These are phyloP conservation scores for Aleiodes leptofemur DNA, from an alignment of 2,888 invertebrate species.

Conservation along the genomic window DNA sequence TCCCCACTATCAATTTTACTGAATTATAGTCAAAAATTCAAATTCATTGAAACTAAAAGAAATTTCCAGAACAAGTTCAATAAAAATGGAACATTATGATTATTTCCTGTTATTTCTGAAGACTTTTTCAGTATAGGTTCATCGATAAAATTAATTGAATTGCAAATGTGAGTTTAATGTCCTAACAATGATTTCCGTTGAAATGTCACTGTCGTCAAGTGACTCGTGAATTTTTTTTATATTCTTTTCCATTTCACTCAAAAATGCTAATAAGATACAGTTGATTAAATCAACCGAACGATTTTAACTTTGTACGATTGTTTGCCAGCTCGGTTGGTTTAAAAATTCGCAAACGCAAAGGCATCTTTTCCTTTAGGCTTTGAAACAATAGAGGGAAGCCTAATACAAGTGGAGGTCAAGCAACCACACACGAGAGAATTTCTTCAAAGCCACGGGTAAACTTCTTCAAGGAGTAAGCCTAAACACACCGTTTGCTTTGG, in stretches of 20 bases:
- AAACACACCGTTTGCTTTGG: constrained; percentile 52
- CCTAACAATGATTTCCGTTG: constrained; percentile 33
- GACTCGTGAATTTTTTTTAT: constrained; percentile 9
- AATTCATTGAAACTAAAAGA: too few species aligned
- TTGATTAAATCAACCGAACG: constrained; percentile 37
- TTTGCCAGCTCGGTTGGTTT: constrained; percentile 33
- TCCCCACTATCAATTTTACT: constrained; percentile 29
- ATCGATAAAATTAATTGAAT: constrained; percentile 31
- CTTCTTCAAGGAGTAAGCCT: neutral
- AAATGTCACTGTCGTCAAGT: constrained; percentile 33
- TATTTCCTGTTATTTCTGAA: neutral
- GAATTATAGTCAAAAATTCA: too few species aligned
- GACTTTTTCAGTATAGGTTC: neutral
- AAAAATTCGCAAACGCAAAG: constrained; percentile 27
- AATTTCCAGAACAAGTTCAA: neutral
- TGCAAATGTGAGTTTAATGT: constrained; percentile 33
- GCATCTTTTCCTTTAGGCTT: constrained; percentile 13
- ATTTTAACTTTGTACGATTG: constrained; percentile 38
- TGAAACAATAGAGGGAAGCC: constrained; percentile 32
- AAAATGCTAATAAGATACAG: constrained; percentile 37
- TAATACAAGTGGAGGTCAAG: neutral
- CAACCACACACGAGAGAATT: neutral
- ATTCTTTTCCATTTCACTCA: constrained; percentile 8
- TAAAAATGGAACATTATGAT: neutral
- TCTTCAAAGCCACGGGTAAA: neutral